Base-by-base conservation (phyloP, 2,888 invertebrate genomes). In the Carterocephalus palaemon region DNA sequence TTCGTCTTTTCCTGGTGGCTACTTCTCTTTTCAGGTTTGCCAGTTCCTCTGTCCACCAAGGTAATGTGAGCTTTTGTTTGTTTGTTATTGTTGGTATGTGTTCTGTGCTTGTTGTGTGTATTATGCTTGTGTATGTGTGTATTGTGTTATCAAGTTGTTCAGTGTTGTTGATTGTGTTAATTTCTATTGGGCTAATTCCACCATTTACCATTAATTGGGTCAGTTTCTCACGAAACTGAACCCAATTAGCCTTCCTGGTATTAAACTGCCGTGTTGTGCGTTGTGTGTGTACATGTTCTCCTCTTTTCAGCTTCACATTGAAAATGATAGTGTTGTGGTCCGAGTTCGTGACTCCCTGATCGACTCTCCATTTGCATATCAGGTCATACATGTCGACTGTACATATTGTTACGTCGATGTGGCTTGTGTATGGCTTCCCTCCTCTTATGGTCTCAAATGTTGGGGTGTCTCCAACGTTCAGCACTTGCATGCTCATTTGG, bases 41-140 rank as follows among this genome's bases (percentile, higher is more conserved):
- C 6, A 52, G 40, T 29, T 48, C 33, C 2, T 36, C 34, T 22
- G 48, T 37, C 52, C 52, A 52, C 52, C 52, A 52, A 13, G 48
- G 48, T 15, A 36, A 12, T 7, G n/a, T n/a, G n/a, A n/a, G n/a
- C n/a, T n/a, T n/a, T n/a, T n/a, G n/a, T n/a, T n/a, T n/a, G n/a
- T n/a, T n/a, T n/a, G n/a, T n/a, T n/a, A n/a, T n/a, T n/a, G n/a
- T n/a, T n/a, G n/a, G 32, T 37, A 49, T 37, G 4, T 37, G 2
- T 1, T 1, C 3, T 1, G 10, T 17, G n/a, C 46, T 37, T 3
- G 13, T 13, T 4, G 10, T 7, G 10, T 13, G 10, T 28, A 28
- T 28, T 13, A 13, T 12, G 1, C 13, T 12, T 2, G 2, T 28
- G n/a, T 28, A 28, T 7, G 3, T 9, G 7, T 6, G 3, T 2